Conservation (phyloP, 2,888 invertebrate genomes). For the Drosophila nigritarsus region DNA sequence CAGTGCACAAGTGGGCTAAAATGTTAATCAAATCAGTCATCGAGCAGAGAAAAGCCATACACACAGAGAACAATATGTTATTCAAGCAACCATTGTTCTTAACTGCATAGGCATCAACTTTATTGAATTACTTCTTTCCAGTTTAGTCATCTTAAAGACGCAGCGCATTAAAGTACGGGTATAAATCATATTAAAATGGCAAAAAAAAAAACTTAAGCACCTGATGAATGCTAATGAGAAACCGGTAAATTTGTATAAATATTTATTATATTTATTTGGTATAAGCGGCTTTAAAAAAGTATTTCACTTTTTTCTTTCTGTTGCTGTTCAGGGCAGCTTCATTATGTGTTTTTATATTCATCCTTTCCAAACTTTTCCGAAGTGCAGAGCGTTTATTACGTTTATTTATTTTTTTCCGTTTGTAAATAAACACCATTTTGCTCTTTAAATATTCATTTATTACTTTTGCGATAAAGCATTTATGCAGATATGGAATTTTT, state of each 20-base stretch:
- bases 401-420: constrained; percentile 22
- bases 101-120: not conserved
- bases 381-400: constrained; percentile 22
- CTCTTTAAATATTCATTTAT: constrained; percentile 13
- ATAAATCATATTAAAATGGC: not conserved
- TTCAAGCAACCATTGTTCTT: constrained; percentile 24
- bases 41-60: constrained; percentile 14
- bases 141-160: not conserved
- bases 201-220: not conserved
- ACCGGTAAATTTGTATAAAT: constrained; percentile 9
- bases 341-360: constrained; percentile 19
- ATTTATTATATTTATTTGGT: constrained; percentile 27
- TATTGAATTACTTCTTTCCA: not conserved
- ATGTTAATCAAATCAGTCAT: constrained; percentile 64
- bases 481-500: not conserved
- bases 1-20: constrained; percentile 33
- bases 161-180: not conserved
- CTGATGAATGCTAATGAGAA: constrained; percentile 46
- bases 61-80: constrained; percentile 21
- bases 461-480: not conserved
- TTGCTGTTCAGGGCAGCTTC: not conserved
- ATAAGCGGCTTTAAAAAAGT: constrained; percentile 46
- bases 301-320: not conserved
- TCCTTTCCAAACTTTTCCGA: constrained; percentile 25
- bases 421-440: constrained; percentile 1